Percentiles rank a stretch among this genome's conserved stretches.
Conservation (phyloP, 2,888 invertebrate species). For the Apoderus coryli region DNA sequence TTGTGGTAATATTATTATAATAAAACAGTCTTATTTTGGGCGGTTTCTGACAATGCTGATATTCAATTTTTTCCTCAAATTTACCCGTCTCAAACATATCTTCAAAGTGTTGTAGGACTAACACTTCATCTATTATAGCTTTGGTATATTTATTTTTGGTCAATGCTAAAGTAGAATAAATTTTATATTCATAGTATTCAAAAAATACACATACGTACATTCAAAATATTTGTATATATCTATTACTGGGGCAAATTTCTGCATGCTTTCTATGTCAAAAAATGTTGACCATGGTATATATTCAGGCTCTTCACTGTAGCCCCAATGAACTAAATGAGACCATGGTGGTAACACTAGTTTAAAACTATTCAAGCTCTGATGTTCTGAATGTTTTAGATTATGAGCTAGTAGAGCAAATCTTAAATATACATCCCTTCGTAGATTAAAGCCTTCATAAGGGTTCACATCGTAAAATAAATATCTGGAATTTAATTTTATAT, state of each 20-base stretch:
- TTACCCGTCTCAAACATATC: conserved; percentile 69
- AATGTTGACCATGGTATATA: conserved; percentile 68
- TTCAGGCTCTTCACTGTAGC: conserved; percentile 37
- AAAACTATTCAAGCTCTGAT: conserved; percentile 36
- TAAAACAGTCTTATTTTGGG: conserved; percentile 51
- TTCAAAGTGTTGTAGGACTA: conserved; percentile 70
- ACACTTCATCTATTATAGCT: conserved; percentile 55
- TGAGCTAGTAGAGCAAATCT: conserved; percentile 74
- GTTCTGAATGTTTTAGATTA: conserved; percentile 39
- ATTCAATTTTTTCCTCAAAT: conserved; percentile 71
- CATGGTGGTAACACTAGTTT: conserved; percentile 83
- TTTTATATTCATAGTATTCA: too few species aligned
- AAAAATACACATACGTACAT: conserved; percentile 34
- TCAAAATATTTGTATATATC: conserved; percentile 71
- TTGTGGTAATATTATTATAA: conserved; percentile 50
- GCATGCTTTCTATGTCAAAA: conserved; percentile 70
- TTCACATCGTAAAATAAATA: conserved; percentile 90
- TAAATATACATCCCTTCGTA: conserved; percentile 91
- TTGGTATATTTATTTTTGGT: conserved; percentile 26
- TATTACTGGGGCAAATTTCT: conserved; percentile 66
- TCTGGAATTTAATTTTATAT: conserved; percentile 31
- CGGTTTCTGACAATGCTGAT: conserved; percentile 37
- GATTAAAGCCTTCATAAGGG: conserved; percentile 91
- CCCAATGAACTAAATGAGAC: conserved; percentile 85
- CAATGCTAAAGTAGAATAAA: conserved; percentile 30